Percentiles rank a stretch among this genome's conserved stretches.
Conservation (phyloP, 2,113 vertebrate species). For the Brachypteracias leptosomus region DNA sequence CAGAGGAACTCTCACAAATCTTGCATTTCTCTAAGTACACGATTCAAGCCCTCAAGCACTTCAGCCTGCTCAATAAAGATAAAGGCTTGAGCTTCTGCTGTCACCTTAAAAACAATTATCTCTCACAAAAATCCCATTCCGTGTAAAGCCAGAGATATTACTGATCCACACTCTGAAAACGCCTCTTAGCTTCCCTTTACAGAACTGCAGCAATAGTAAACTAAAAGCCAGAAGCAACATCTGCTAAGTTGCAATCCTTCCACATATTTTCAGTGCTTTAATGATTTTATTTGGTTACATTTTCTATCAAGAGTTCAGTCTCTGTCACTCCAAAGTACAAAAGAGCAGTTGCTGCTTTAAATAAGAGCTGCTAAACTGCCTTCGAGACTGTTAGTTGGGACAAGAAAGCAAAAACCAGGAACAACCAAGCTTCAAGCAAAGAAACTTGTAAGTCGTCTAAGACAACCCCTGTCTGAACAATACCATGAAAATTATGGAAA, state of each 20-base stretch:
- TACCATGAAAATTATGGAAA: background rate
- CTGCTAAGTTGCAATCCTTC: background rate
- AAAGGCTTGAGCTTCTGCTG: constrained; percentile 2
- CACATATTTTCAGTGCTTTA: background rate
- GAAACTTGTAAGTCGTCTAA: no score
- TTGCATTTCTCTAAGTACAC: background rate
- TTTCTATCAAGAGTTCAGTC: background rate
- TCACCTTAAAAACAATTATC: constrained; percentile 29
- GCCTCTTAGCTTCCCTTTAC: background rate
- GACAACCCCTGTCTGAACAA: background rate
- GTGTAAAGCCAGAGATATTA: background rate
- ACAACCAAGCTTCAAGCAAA: background rate
- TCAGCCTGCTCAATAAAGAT: constrained; percentile 14
- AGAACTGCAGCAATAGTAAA: background rate
- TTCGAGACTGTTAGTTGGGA: background rate
- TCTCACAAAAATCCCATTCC: background rate
- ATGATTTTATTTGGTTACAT: background rate
- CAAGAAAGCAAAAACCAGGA: background rate
- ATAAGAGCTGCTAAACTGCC: background rate
- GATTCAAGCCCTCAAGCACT: background rate
- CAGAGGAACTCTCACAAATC: background rate
- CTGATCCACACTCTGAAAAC: background rate
- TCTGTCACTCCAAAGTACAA: background rate
- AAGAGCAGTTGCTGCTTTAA: background rate
- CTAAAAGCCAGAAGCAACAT: background rate